A percentile compares a stretch with the other conserved stretches of the same genome.
Evolutionary conservation across 2,113 vertebrate genomes (phyloP).

Genomic region (Muntiacus reevesi): DNA sequence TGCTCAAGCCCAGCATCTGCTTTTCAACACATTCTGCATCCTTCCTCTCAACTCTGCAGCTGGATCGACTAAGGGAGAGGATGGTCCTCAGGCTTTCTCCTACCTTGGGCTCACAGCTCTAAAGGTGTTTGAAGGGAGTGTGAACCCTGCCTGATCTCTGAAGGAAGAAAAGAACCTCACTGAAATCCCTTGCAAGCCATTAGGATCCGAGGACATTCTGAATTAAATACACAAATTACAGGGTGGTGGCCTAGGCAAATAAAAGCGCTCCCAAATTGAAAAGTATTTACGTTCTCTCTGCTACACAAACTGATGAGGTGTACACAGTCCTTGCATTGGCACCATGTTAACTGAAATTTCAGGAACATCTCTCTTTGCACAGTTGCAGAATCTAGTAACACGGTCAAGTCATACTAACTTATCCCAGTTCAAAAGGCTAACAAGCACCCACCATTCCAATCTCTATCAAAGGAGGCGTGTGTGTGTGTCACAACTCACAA

Average conservation of each 20-base stretch:
- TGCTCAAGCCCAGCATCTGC: slow-evolving; percentile 33
- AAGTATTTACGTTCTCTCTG: background rate
- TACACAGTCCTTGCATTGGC: background rate
- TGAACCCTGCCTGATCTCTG: background rate
- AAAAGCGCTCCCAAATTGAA: background rate
- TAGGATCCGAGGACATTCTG: background rate
- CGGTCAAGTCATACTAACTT: background rate
- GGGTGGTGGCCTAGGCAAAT: background rate
- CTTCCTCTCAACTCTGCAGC: slow-evolving; percentile 22
- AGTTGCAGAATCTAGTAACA: background rate
- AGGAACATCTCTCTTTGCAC: background rate
- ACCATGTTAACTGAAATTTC: background rate
- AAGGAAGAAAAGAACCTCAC: background rate
- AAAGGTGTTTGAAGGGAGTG: background rate
- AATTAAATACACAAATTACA: background rate
- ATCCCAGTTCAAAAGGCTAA: background rate
- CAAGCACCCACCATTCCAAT: background rate
- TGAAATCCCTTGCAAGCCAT: background rate
- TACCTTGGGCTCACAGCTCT: slow-evolving; percentile 17
- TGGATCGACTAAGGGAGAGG: background rate
- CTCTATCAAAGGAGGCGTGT: background rate
- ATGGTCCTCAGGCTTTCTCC: background rate
- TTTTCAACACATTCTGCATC: slow-evolving; percentile 8
- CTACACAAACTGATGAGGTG: background rate
- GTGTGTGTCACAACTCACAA: background rate